Conservation (phyloP, 2,797 vertebrate genomes). For the Malurus leucopterus region DNA sequence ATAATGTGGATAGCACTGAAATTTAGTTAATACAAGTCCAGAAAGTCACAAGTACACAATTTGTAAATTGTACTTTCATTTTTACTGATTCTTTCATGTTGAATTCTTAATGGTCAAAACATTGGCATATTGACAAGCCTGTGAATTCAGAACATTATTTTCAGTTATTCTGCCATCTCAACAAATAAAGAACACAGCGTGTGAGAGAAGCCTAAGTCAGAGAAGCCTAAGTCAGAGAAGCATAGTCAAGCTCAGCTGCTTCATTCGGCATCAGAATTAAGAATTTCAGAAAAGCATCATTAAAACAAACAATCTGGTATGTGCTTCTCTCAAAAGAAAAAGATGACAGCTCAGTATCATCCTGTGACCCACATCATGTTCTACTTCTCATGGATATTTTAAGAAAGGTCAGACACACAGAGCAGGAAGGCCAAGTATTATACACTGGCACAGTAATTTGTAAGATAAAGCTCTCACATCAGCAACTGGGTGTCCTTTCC, state of each 20-base stretch:
- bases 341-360: not conserved
- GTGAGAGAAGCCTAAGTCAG: not conserved
- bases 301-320: not conserved
- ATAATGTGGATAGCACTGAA: not conserved
- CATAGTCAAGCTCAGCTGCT: not conserved
- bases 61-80: not conserved
- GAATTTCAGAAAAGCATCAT: not conserved
- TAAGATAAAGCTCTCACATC: not conserved
- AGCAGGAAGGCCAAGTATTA: not conserved
- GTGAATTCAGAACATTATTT: not conserved
- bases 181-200: not conserved
- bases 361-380: not conserved
- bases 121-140: not conserved
- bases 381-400: not conserved
- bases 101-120: not conserved
- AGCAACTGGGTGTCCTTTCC: slow-evolving; percentile 5
- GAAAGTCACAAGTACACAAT: not conserved
- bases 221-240: not conserved
- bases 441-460: not conserved
- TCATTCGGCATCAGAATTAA: fast-evolving
- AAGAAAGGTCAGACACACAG: not conserved
- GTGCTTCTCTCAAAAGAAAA: not conserved
- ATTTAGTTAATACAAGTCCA: not conserved
- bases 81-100: not conserved
- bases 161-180: not conserved